Evolutionary conservation across 2,797 vertebrate species (phyloP), one percentile per base, ranked within the genome.

Genomic region (Acanthurus lineatus): DNA sequence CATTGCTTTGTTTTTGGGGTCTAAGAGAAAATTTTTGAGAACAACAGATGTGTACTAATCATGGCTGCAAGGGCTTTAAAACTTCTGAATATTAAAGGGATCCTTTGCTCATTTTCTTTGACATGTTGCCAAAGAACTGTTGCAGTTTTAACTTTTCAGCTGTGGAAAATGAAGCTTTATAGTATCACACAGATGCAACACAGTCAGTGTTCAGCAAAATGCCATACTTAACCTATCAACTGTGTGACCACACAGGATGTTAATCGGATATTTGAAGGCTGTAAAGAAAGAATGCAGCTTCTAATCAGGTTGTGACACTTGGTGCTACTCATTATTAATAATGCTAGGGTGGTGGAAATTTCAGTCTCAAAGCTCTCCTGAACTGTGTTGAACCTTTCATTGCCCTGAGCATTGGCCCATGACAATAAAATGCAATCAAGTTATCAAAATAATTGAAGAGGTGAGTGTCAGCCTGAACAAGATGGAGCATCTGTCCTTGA

Each of bases 401-500:
- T 10, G 53, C 64, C 77, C 77, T 3, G 38, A 59, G 63, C 35
- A 62, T 17, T 40, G 71, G 61, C 76, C 69, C 59, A 32, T 69
- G 59, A 71, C 80, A 60, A 62, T 71, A 54, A 68, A 81, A 78
- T 42, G 28, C 81, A 85, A 92, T 92, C 63, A 87, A 76, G 82
- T 81, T 81, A 90, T 89, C 79, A 85, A 42, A 76, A 69, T 85
- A 88, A 90, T 85, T 87, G 73, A 86, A 67, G 69, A 83, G 71
- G 75, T 53, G 53, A 67, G 76, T 72, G 83, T 84, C 83, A 87
- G 71, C 83, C 82, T 79, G 83, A 84, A 63, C 66, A 69, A 87
- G 87, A 89, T 62, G 42, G 82, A 89, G 78, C 77, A 89, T 76
- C 86, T 85, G 93, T 83, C 88, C 88, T 91, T 91, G 87, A 79